A percentile compares a stretch with the other conserved stretches of the same genome.
phyloP scores from a whole-genome alignment of 1,140 invertebrate species.

The Drosophila bocki region DNA sequence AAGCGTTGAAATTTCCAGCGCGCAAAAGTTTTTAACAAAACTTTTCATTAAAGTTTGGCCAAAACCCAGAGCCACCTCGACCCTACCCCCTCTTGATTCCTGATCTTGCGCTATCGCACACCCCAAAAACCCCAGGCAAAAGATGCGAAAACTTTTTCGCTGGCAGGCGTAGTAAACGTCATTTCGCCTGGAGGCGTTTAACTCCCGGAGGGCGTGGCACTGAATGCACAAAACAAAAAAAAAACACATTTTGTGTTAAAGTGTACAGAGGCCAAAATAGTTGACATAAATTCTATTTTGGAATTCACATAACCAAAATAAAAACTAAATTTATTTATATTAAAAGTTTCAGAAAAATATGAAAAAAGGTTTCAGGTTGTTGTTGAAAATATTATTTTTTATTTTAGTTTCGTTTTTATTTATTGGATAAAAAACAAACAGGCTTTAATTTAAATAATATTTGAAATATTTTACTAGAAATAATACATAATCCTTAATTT shows the following conservation, averaged over 20 bases:
- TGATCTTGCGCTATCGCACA: constrained; percentile 14
- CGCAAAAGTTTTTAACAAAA: constrained; percentile 80
- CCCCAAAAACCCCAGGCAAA: constrained; percentile 49
- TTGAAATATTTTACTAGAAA: background rate
- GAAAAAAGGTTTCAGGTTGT: too few relatives aligned
- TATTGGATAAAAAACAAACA: background rate
- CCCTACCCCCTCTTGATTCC: background rate
- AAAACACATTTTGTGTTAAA: constrained; percentile 16
- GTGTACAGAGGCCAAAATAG: background rate
- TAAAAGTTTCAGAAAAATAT: background rate
- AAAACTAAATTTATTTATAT: background rate
- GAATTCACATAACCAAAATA: background rate
- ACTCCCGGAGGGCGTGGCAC: constrained; percentile 55
- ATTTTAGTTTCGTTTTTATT: background rate
- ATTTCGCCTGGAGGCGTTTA: constrained; percentile 60
- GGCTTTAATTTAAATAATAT: background rate
- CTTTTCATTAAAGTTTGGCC: constrained; percentile 82
- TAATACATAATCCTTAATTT: background rate
- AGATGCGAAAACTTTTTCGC: constrained; percentile 74
- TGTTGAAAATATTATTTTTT: background rate
- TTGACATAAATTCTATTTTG: background rate
- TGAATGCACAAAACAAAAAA: constrained; percentile 46
- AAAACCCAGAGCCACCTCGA: constrained; percentile 33
- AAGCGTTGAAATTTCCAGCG: constrained; percentile 82
- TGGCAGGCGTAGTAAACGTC: constrained; percentile 78